These are phyloP conservation scores for Spinus pinus DNA, from an alignment of 2,797 vertebrate genomes.

Conservation along the genomic window DNA sequence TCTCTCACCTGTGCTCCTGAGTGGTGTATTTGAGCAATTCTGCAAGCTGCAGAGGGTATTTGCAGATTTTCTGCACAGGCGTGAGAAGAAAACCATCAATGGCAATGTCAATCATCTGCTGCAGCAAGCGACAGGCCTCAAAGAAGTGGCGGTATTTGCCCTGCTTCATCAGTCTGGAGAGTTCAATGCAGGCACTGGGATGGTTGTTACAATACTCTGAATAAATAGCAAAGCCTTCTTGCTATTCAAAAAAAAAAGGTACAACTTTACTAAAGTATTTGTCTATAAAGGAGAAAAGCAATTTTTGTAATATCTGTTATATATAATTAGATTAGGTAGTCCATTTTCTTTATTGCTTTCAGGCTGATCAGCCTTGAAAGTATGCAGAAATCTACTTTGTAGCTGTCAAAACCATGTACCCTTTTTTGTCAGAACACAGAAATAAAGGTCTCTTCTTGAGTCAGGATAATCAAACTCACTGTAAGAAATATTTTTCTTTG, in stretches of 20 bases:
- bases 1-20: slow-evolving; percentile 89
- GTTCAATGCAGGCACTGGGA: slow-evolving; percentile 87
- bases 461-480: not conserved
- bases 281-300: not conserved
- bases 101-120: slow-evolving; percentile 98
- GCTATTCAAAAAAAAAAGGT: slow-evolving; percentile 69
- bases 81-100: slow-evolving; percentile 96
- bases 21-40: slow-evolving; percentile 98
- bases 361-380: not conserved
- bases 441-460: not conserved
- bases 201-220: slow-evolving; percentile 98
- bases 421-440: not conserved
- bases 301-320: not conserved
- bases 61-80: slow-evolving; percentile 98
- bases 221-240: slow-evolving; percentile 94
- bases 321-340: not conserved
- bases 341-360: not conserved
- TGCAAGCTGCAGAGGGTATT: slow-evolving; percentile 95
- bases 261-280: not conserved
- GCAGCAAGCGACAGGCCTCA: slow-evolving; percentile 94
- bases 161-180: slow-evolving; percentile 91
- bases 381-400: not conserved
- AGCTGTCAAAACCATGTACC: not conserved
- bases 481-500: not conserved
- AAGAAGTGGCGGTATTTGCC: slow-evolving; percentile 95